Percentiles rank a stretch among this genome's conserved stretches.
phyloP scores from a whole-genome alignment of 1,140 invertebrate genomes.

The Neelides sp. region DNA sequence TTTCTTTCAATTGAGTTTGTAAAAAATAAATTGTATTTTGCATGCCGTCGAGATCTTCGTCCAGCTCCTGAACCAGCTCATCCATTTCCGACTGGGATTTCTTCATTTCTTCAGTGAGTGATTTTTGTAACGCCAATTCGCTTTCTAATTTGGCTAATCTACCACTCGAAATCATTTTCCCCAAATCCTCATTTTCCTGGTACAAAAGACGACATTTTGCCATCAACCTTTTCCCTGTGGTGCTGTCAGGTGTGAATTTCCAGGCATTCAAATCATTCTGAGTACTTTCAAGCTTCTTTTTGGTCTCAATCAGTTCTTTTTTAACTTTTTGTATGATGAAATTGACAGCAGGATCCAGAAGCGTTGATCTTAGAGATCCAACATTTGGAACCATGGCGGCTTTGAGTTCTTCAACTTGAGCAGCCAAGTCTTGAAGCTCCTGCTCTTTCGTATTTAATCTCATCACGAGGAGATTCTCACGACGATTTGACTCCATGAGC shows the following conservation, averaged over 20 bases:
- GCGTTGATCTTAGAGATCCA: slow-evolving; percentile 59
- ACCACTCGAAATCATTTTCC: slow-evolving; percentile 87
- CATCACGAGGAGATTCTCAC: slow-evolving; percentile 82
- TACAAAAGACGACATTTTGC: slow-evolving; percentile 90
- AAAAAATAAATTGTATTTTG: slow-evolving; percentile 90
- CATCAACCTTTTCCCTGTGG: slow-evolving; percentile 95
- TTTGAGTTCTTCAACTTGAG: slow-evolving; percentile 82
- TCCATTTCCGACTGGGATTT: slow-evolving; percentile 91
- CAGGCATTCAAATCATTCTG: slow-evolving; percentile 95
- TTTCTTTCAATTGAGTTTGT: slow-evolving; percentile 73
- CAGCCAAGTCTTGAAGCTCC: slow-evolving; percentile 88
- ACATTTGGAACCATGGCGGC: slow-evolving; percentile 62
- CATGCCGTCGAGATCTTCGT: slow-evolving; percentile 96
- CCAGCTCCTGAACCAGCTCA: slow-evolving; percentile 86
- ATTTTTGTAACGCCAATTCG: slow-evolving; percentile 87
- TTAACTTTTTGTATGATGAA: slow-evolving; percentile 80
- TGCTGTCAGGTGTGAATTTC: slow-evolving; percentile 95
- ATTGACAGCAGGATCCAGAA: slow-evolving; percentile 92
- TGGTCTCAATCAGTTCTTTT: slow-evolving; percentile 76
- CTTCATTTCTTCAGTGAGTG: slow-evolving; percentile 90
- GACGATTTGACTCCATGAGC: slow-evolving; percentile 65
- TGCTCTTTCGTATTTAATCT: slow-evolving; percentile 86
- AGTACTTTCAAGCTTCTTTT: slow-evolving; percentile 85
- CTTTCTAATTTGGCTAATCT: slow-evolving; percentile 88
- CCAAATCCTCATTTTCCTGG: slow-evolving; percentile 96